Base-by-base conservation (phyloP, 1,140 invertebrate species). In the Drusus annulatus region DNA sequence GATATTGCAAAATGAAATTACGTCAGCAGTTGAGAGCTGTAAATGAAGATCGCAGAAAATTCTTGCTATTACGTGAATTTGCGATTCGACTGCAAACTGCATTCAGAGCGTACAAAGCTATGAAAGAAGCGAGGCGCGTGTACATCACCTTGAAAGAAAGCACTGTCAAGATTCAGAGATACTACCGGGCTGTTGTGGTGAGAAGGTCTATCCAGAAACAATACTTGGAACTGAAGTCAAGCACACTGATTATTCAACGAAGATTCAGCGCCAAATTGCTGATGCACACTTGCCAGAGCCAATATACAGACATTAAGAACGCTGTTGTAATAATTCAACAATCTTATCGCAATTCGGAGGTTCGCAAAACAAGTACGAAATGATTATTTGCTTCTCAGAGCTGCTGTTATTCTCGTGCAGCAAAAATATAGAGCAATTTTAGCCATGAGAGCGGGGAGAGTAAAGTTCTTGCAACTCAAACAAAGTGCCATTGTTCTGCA, bases 201-300 rank as follows among this genome's bases (percentile, higher is more conserved):
- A 74, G 52, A 25, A 77, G 75, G 73, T 54, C 54, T 17, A 17
- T 82, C 8, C 77, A 78, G 58, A 68, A 84, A 75, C 60, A 84
- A 21, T 88, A 86, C 83, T 79, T 86, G 10, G 80, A 84, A 31
- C 79, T 89, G 10, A 88, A 84, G 83, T 84, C 85, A 19, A 80
- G 85, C 5, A 85, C 85, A 21, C 79, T 87, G 16, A 84, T 74
- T 19, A 85, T 92, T 45, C 91, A 93, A 83, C 83, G 84, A 31
- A 85, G 85, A 80, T 92, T 88, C 84, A 88, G 87, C 84, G 86
- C 86, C 1, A 88, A 89, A 80, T 51, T 86, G 16, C 36, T 86
- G 2, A 88, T 88, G 84, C 89, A 84, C 84, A 77, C 81, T 56
- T 84, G 86, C 25, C 85, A 86, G 69, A 76, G 77, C 3, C 78